These are phyloP conservation scores for Clarias batrachus DNA, from an alignment of 2,113 vertebrate genomes.

Conservation along the genomic window DNA sequence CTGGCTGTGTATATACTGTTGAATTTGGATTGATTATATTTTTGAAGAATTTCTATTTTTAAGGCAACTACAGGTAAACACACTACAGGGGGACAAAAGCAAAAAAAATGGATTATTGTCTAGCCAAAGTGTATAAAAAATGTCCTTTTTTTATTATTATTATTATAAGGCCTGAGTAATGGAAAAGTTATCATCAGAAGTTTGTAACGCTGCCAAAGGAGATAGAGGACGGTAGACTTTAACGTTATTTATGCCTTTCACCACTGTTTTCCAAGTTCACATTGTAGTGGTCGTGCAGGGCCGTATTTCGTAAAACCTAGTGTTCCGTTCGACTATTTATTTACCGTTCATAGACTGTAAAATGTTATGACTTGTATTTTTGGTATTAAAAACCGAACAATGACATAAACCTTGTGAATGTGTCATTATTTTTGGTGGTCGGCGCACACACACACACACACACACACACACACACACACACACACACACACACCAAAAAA, in stretches of 20 bases:
- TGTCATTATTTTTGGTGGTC: slow-evolving; percentile 11
- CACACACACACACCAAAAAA: no score
- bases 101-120: slow-evolving; percentile 25
- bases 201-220: slow-evolving; percentile 72
- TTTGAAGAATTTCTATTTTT: slow-evolving; percentile 77
- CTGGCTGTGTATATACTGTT: slow-evolving; percentile 53
- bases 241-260: slow-evolving; percentile 67
- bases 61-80: slow-evolving; percentile 75
- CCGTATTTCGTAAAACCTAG: slow-evolving; percentile 77
- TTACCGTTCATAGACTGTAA: slow-evolving; percentile 87
- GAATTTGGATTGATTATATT: slow-evolving; percentile 58
- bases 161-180: slow-evolving; percentile 56
- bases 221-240: slow-evolving; percentile 61
- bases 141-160: slow-evolving; percentile 63
- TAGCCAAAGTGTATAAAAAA: slow-evolving; percentile 74
- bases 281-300: slow-evolving; percentile 50
- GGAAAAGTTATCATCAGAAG: slow-evolving; percentile 73
- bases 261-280: slow-evolving; percentile 39
- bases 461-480: no score
- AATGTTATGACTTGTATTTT: slow-evolving; percentile 87
- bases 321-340: slow-evolving; percentile 82
- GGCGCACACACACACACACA: neutral
- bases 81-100: slow-evolving; percentile 62
- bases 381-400: slow-evolving; percentile 83
- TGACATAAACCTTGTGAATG: slow-evolving; percentile 4